Conservation (phyloP, 2,113 vertebrate genomes). For the Cygnus buccinator region DNA sequence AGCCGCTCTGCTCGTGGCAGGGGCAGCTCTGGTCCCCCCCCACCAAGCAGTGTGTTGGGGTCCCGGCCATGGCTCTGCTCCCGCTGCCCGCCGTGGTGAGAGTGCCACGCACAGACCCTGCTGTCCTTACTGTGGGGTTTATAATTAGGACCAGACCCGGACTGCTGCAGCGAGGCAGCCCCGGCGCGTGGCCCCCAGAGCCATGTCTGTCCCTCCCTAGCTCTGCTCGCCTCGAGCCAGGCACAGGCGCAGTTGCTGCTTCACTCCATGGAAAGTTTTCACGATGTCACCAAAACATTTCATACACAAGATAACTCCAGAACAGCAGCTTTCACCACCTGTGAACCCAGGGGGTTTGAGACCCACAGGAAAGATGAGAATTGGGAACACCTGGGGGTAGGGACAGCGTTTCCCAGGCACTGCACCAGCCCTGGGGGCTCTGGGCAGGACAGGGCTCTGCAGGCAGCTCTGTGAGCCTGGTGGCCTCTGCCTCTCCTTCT, state of each 20-base stretch:
- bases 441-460: background rate
- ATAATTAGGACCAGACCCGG: background rate
- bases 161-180: background rate
- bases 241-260: accelerated
- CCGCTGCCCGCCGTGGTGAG: accelerated
- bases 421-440: accelerated
- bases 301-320: accelerated
- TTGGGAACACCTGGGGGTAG: accelerated
- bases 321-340: background rate
- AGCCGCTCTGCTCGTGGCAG: background rate
- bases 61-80: background rate
- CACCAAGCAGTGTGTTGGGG: background rate
- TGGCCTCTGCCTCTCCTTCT: background rate
- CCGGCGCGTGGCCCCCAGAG: background rate
- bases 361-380: accelerated
- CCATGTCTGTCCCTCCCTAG: background rate
- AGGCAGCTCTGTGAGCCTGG: background rate
- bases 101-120: accelerated
- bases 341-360: accelerated
- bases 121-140: background rate
- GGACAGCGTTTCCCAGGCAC: background rate
- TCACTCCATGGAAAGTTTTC: background rate
- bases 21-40: background rate
- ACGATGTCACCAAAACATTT: accelerated
- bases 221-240: background rate